Base-by-base conservation (phyloP, 1,140 invertebrate species). In the Pomacea maculata region DNA sequence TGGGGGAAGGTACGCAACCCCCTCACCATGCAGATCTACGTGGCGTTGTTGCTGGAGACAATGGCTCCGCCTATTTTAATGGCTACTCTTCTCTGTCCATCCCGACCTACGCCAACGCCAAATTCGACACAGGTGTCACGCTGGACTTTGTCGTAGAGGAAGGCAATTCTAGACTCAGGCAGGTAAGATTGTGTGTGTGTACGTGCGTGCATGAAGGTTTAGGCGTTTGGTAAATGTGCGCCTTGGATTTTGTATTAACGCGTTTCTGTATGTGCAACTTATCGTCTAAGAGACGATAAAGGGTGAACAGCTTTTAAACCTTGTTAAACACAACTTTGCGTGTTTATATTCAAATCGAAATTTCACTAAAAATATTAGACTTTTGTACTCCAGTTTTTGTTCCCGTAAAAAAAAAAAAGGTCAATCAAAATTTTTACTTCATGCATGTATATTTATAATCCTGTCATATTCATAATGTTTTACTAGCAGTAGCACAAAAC, bases 111-210 rank as follows among this genome's bases (percentile, higher is more conserved):
- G 25, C 34, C 65, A 78, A 71, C 54, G 77, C 77, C 19, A 54
- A 10, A 45, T 78, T 78, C 54, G 45, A 78, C 17, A 14, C 65
- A n/a, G 77, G 77, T 54, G 70, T 78, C 65, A 78, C 45, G 45
- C 65, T 78, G 65, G 77, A 70, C 65, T 78, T 78, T 17, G 77
- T 71, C 6, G 63, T 78, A 54, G 34, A 67, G 77, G 77, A 78
- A 29, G 77, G 67, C 65, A 78, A 45, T 14, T 78, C 67, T n/a
- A 70, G 65, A n/a, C 67, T 78, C n/a, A 55, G 77, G 29, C 77
- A 78, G 77, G 77, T 78, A 1, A 34, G 77, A 21, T n/a, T 70
- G 21, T 70, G 67, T 70, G 11, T 70, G 12, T 1, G 67, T 17
- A 6, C 10, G 67, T 10, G 21, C 14, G 73, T n/a, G 71, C 25